A percentile compares a stretch with the other conserved stretches of the same genome.
phyloP scores from a whole-genome alignment of 2,113 vertebrate genomes.

The Larimichthys crocea region DNA sequence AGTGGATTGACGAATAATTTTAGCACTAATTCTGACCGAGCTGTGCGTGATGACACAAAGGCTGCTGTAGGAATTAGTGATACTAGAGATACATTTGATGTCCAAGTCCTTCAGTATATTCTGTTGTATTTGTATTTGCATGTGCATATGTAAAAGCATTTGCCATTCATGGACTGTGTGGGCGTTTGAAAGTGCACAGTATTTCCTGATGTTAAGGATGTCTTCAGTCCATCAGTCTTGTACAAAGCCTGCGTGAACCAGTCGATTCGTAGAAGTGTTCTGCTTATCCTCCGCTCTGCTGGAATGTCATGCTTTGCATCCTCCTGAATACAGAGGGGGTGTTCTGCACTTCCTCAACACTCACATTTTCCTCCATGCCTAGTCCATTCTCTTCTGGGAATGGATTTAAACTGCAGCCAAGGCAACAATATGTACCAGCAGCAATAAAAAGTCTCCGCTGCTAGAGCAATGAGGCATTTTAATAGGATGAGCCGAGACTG shows the following conservation, averaged over 20 bases:
- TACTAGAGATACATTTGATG: no score
- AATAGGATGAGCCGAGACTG: conserved; percentile 76
- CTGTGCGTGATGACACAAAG: background rate
- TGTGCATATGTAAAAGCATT: background rate
- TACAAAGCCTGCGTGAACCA: conserved; percentile 45
- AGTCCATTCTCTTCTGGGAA: conserved; percentile 69
- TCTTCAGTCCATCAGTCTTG: conserved; percentile 54
- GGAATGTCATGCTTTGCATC: conserved; percentile 75
- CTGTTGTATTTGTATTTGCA: background rate
- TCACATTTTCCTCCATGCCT: conserved; percentile 64
- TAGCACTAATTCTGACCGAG: background rate
- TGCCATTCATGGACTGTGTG: conserved; percentile 29
- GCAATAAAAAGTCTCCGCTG: conserved; percentile 69
- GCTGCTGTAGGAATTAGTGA: background rate
- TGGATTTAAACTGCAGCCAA: conserved; percentile 72
- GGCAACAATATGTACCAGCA: conserved; percentile 73
- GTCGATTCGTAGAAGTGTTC: conserved; percentile 58
- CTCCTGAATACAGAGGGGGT: conserved; percentile 49
- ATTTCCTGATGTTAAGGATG: conserved; percentile 32
- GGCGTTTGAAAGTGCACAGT: conserved; percentile 17
- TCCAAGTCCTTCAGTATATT: no score
- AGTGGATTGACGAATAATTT: background rate
- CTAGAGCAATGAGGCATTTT: conserved; percentile 81
- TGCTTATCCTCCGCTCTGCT: conserved; percentile 72
- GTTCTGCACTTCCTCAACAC: conserved; percentile 73